phyloP scores from a whole-genome alignment of 2,113 vertebrate genomes.

The Plestiodon gilberti region DNA sequence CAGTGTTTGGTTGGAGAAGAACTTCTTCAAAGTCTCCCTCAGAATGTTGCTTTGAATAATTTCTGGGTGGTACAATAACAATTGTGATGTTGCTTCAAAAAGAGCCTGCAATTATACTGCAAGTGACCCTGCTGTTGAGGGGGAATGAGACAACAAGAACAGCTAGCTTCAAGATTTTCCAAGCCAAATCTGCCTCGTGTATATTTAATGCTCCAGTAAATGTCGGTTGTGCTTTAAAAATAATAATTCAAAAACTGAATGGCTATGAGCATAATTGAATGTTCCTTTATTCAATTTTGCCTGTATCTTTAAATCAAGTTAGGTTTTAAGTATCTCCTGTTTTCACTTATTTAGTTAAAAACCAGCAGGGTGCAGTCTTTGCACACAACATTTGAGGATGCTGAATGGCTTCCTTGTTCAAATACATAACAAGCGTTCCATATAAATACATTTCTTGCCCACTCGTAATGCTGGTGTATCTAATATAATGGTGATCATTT shows the following conservation, averaged over 20 bases:
- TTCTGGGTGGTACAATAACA: neutral
- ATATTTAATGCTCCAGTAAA: neutral
- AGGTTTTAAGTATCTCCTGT: neutral
- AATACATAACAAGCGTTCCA: neutral
- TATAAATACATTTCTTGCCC: neutral
- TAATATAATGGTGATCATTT: neutral
- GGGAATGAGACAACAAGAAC: no score
- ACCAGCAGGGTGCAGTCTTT: conserved; percentile 58
- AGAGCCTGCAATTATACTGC: neutral
- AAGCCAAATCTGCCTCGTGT: no score
- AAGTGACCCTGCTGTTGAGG: neutral
- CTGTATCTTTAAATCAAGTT: neutral
- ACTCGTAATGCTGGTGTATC: conserved; percentile 20
- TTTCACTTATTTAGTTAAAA: neutral
- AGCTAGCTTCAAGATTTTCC: no score
- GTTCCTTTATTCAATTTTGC: neutral
- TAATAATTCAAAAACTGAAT: neutral
- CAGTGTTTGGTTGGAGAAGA: no score
- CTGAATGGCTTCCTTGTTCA: neutral
- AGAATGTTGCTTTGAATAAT: neutral
- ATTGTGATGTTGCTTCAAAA: neutral
- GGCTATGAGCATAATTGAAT: neutral
- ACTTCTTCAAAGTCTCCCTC: neutral
- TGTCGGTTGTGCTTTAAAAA: neutral
- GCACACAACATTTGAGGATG: neutral